These are phyloP conservation scores for Gyps fulvus DNA, from an alignment of 2,113 vertebrate genomes.

Conservation along the genomic window DNA sequence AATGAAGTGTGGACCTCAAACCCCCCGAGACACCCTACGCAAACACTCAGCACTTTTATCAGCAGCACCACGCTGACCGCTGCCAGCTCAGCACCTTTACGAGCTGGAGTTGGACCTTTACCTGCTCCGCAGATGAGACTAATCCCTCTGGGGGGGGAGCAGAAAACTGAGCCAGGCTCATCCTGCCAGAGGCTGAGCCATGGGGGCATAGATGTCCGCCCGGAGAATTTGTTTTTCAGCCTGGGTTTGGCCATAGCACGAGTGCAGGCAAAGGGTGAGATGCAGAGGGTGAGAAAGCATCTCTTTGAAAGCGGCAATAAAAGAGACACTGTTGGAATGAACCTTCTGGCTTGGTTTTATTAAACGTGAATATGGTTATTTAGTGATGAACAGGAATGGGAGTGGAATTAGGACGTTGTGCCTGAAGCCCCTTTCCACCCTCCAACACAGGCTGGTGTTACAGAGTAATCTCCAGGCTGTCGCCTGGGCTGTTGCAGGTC, in stretches of 20 bases:
- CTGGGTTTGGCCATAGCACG: neutral
- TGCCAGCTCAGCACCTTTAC: neutral
- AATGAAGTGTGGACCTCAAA: neutral
- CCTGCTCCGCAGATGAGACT: neutral
- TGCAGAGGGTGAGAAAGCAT: neutral
- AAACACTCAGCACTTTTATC: neutral
- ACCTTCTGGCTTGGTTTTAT: neutral
- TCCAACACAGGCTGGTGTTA: neutral
- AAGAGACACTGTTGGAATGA: neutral
- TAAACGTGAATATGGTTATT: neutral
- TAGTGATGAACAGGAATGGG: neutral
- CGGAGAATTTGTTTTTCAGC: neutral
- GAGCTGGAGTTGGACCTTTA: neutral
- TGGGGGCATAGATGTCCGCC: fast-evolving
- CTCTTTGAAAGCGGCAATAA: neutral
- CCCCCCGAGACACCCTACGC: neutral
- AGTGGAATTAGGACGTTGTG: neutral
- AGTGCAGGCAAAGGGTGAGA: neutral
- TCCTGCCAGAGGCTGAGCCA: neutral
- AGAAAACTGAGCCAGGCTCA: neutral
- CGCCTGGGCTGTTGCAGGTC: neutral
- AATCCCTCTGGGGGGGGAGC: fast-evolving
- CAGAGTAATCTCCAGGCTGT: neutral
- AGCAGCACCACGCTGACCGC: neutral
- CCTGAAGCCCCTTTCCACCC: neutral